Conservation (phyloP, 2,888 invertebrate genomes). For the Phyto melanocephala region DNA sequence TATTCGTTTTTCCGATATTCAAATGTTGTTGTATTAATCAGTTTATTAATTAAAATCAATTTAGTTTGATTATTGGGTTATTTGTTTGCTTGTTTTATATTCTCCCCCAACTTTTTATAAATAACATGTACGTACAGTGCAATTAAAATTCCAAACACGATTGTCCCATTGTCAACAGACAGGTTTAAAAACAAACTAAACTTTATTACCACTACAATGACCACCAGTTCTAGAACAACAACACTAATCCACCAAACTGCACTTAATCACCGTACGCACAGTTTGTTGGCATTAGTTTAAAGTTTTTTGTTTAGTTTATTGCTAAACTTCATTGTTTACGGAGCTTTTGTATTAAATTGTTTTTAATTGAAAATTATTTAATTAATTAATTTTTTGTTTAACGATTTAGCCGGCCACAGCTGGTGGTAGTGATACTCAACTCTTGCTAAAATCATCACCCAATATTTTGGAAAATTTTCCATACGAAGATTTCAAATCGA, state of each 20-base stretch:
- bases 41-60: too few species aligned
- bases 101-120: slow-evolving; percentile 23
- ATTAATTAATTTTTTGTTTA: slow-evolving; percentile 1
- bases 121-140: not conserved
- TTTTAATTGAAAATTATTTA: not conserved
- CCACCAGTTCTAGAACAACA: slow-evolving; percentile 17
- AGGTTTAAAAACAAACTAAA: slow-evolving; percentile 49
- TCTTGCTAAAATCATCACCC: slow-evolving; percentile 77
- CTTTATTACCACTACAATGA: slow-evolving; percentile 19
- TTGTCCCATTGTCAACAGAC: slow-evolving; percentile 59
- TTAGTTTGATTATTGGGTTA: slow-evolving; percentile 35
- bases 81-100: not conserved
- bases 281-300: slow-evolving; percentile 3
- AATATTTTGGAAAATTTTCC: slow-evolving; percentile 77
- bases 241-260: not conserved
- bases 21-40: too few species aligned
- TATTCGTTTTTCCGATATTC: too few species aligned
- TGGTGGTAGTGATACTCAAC: slow-evolving; percentile 70
- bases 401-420: slow-evolving; percentile 62
- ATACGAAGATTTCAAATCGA: slow-evolving; percentile 74
- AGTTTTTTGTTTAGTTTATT: slow-evolving; percentile 43
- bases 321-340: slow-evolving; percentile 48
- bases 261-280: not conserved
- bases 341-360: not conserved
- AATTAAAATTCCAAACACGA: slow-evolving; percentile 57